A percentile compares a stretch with the other conserved stretches of the same genome.
These are phyloP conservation scores for Dallia pectoralis DNA, from an alignment of 2,797 vertebrate species.

Conservation along the genomic window DNA sequence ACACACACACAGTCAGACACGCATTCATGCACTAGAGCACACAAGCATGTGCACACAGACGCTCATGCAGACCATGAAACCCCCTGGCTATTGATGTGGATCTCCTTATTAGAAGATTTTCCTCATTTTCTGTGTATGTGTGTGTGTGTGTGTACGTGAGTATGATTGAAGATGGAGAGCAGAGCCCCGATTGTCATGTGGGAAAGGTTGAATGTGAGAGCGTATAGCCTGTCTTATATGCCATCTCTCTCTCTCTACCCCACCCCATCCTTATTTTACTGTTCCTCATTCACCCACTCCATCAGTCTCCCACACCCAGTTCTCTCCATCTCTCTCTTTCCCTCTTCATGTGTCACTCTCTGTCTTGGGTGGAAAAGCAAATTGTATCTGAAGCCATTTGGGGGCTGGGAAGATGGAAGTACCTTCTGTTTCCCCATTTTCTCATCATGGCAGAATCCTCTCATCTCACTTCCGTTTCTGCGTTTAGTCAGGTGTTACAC, in stretches of 20 bases:
- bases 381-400: not conserved
- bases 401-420: not conserved
- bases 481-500: not conserved
- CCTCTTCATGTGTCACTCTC: too few relatives aligned
- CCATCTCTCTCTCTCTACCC: not conserved
- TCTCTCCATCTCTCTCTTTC: not conserved
- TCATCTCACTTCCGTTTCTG: slow-evolving; percentile 8
- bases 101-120: slow-evolving; percentile 65
- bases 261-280: not conserved
- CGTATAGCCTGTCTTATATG: not conserved
- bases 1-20: slow-evolving; percentile 34
- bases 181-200: not conserved
- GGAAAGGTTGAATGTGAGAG: not conserved
- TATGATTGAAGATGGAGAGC: not conserved
- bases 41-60: slow-evolving; percentile 14
- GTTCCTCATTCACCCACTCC: not conserved
- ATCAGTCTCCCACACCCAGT: not conserved
- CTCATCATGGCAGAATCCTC: slow-evolving; percentile 1
- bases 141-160: not conserved
- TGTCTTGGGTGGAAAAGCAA: not conserved
- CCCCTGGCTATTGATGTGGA: slow-evolving; percentile 51
- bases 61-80: slow-evolving; percentile 28
- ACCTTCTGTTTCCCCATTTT: slow-evolving; percentile 9
- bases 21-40: slow-evolving; percentile 28
- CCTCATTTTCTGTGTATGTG: slow-evolving; percentile 28